phyloP scores from a whole-genome alignment of 2,797 vertebrate genomes.

The Sphenodon punctatus region DNA sequence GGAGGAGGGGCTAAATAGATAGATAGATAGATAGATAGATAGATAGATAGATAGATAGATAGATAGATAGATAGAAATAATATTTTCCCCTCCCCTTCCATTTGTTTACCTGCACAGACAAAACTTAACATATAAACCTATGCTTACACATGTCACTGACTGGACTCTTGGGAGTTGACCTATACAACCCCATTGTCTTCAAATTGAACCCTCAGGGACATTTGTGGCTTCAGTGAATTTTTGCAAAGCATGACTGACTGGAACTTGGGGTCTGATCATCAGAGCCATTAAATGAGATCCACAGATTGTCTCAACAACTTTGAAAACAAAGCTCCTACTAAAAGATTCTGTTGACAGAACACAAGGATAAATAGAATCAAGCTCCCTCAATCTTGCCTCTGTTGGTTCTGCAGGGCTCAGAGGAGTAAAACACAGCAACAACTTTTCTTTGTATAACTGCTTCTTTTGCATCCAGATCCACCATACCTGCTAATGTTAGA shows the following conservation, averaged over 20 bases:
- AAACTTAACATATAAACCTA: too few relatives aligned
- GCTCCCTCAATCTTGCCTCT: not conserved
- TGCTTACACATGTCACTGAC: too few relatives aligned
- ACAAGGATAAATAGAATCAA: not conserved
- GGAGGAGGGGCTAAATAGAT: too few relatives aligned
- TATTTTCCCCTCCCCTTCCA: too few relatives aligned
- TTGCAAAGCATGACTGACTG: not conserved
- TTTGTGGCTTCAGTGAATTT: not conserved
- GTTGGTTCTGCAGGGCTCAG: not conserved
- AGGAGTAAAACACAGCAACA: not conserved
- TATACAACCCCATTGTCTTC: accelerated
- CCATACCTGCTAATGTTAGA: too few relatives aligned
- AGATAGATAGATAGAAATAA: too few relatives aligned
- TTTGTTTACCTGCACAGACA: too few relatives aligned
- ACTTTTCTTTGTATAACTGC: not conserved
- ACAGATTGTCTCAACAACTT: not conserved
- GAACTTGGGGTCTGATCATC: not conserved
- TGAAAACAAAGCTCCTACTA: conserved; percentile 1
- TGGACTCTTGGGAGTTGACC: too few relatives aligned
- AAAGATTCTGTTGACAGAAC: not conserved
- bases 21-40: too few relatives aligned
- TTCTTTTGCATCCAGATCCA: too few relatives aligned
- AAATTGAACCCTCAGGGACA: not conserved
- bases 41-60: too few relatives aligned
- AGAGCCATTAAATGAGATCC: not conserved